Evolutionary conservation across 1,140 invertebrate genomes (phyloP).

Genomic region (Proales similis): DNA sequence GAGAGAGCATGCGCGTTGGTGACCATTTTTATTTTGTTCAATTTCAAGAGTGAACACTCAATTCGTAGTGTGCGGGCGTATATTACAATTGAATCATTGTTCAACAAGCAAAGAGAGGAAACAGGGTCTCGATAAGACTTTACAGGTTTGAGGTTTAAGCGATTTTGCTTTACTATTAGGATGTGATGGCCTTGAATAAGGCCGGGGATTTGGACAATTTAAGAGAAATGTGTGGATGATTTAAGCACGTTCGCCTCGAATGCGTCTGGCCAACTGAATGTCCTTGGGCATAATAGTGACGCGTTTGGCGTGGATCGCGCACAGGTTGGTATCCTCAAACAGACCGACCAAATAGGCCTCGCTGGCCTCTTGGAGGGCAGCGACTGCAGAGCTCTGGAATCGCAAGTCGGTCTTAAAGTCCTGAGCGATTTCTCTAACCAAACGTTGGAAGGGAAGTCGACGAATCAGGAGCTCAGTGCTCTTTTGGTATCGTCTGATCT

Average conservation of each 20-base stretch:
- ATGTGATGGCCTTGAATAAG: slow-evolving; percentile 14
- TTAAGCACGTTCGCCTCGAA: slow-evolving; percentile 48
- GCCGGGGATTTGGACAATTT: background rate
- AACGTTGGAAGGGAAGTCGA: slow-evolving; percentile 73
- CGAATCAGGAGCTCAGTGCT: slow-evolving; percentile 65
- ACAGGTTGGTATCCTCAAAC: slow-evolving; percentile 84
- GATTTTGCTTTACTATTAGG: too few species aligned
- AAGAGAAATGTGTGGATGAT: background rate
- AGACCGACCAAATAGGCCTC: slow-evolving; percentile 79
- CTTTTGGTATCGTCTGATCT: slow-evolving; percentile 78
- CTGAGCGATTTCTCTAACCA: slow-evolving; percentile 76
- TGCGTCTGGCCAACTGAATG: slow-evolving; percentile 62
- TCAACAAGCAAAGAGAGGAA: too few species aligned
- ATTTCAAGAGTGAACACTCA: too few species aligned
- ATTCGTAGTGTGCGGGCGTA: too few species aligned
- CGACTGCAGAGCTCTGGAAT: slow-evolving; percentile 58
- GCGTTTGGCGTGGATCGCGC: slow-evolving; percentile 84
- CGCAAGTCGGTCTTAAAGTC: slow-evolving; percentile 62
- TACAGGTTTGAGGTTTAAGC: too few species aligned
- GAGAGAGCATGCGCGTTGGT: too few species aligned
- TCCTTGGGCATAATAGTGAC: slow-evolving; percentile 94
- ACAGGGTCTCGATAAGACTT: too few species aligned
- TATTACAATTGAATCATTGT: too few species aligned
- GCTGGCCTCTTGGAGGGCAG: slow-evolving; percentile 64
- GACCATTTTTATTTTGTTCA: too few species aligned